These are phyloP conservation scores for Hippoglossus hippoglossus DNA, from an alignment of 2,797 vertebrate genomes.

Conservation along the genomic window DNA sequence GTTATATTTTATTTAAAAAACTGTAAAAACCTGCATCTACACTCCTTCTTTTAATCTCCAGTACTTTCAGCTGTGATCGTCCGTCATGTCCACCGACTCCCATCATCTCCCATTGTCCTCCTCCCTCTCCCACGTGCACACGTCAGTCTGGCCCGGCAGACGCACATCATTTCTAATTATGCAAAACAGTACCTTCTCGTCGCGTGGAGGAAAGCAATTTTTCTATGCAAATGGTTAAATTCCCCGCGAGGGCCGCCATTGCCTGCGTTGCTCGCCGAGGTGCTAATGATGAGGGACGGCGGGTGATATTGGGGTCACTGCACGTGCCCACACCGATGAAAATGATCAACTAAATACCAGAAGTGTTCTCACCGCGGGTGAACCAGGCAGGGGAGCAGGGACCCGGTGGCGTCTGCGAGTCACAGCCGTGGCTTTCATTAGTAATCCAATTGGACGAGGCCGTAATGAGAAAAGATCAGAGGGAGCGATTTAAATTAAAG, in stretches of 20 bases:
- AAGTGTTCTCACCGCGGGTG: constrained; percentile 80
- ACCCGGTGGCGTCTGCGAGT: constrained; percentile 36
- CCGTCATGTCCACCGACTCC: constrained; percentile 32
- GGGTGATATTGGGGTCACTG: constrained; percentile 83
- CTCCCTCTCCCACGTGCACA: constrained; percentile 75
- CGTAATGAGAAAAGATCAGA: constrained; percentile 84
- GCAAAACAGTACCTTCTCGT: constrained; percentile 83
- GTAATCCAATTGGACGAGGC: constrained; percentile 82
- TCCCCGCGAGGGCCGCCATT: constrained; percentile 82
- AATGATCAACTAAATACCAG: constrained; percentile 88
- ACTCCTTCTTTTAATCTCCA: background rate
- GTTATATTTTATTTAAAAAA: background rate
- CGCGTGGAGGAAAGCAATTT: constrained; percentile 87
- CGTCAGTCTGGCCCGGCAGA: constrained; percentile 75
- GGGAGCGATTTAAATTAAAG: constrained; percentile 81
- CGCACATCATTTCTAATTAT: constrained; percentile 90
- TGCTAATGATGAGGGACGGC: constrained; percentile 88
- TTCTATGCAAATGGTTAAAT: constrained; percentile 90
- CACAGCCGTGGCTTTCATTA: constrained; percentile 74
- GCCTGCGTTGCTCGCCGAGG: constrained; percentile 81
- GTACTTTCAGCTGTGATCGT: background rate
- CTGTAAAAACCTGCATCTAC: background rate
- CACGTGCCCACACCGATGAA: constrained; percentile 84
- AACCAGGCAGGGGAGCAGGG: background rate
- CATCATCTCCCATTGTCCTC: constrained; percentile 8